Evolutionary conservation across 2,888 invertebrate species (phyloP), one percentile per base, ranked within the genome.

Genomic region (Drosophila mettleri): DNA sequence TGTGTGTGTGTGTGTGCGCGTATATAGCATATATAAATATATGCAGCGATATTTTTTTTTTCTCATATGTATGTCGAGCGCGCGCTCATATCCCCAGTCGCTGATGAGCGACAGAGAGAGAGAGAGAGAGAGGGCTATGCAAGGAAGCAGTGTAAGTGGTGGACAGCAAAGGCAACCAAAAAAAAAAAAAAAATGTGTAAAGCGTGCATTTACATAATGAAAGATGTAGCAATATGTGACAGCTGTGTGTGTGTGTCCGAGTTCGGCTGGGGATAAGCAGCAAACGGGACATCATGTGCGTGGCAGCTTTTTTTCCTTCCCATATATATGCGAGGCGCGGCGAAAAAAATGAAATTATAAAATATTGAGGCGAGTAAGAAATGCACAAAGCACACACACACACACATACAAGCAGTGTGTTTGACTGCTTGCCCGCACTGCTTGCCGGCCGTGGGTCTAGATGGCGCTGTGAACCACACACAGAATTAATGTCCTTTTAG

Each of bases 131-230:
- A 12, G 10, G 20, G 39, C 2, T 3, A 22, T n/a, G 12, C n/a
- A n/a, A 12, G 9, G 10, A 33, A 54, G 64, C 64, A 72, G 45
- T 39, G 55, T 38, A 54, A 70, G 63, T 58, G 76, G 48, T 61
- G 78, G 69, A 69, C 71, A 63, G 54, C 63, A 71, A 64, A 31
- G 58, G 62, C 61, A 64, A 49, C 64, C n/a, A n/a, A n/a, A 58
- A 69, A 39, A 69, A 72, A 69, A 29, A 57, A 76, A 70, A 74
- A 73, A 70, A 39, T 75, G 74, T 88, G 78, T 88, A 85, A 90
- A 90, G 84, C 89, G 83, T 89, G 89, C 90, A 90, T 90, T 90
- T 90, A 90, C 90, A 90, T 90, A 90, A 90, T 90, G 90, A 90
- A 90, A 89, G 89, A 90, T 90, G 86, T 90, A 77, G 86, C 86